Percentiles rank a stretch among this genome's conserved stretches.
phyloP scores from a whole-genome alignment of 2,113 vertebrate genomes.

The Plectropomus leopardus region DNA sequence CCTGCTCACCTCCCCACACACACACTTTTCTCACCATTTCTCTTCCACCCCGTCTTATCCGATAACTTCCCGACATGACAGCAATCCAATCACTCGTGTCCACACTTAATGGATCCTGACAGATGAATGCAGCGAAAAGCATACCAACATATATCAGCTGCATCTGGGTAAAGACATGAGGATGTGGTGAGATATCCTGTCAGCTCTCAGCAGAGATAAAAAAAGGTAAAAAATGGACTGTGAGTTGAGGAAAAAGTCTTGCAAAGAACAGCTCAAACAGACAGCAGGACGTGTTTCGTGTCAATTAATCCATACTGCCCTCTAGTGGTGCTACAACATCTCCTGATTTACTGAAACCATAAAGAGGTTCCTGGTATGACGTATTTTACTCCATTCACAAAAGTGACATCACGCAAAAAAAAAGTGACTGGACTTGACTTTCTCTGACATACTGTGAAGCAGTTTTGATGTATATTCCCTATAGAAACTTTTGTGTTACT shows the following conservation, averaged over 20 bases:
- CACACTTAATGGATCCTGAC: slow-evolving; percentile 31
- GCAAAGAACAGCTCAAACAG: neutral
- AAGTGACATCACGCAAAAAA: too few relatives aligned
- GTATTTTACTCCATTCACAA: too few relatives aligned
- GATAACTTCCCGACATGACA: slow-evolving; percentile 42
- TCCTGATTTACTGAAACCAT: neutral
- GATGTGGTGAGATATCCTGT: slow-evolving; percentile 10
- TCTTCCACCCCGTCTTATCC: slow-evolving; percentile 23
- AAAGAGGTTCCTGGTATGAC: neutral
- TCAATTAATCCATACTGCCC: slow-evolving; percentile 54
- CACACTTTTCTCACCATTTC: neutral
- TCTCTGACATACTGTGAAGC: neutral
- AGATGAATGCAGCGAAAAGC: slow-evolving; percentile 36
- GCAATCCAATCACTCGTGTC: slow-evolving; percentile 34
- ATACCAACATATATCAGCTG: slow-evolving; percentile 27
- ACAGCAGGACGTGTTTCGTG: neutral
- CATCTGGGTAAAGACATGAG: slow-evolving; percentile 38
- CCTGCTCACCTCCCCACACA: slow-evolving; percentile 13
- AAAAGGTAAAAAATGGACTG: slow-evolving; percentile 27
- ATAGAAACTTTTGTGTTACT: neutral
- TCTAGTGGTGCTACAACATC: slow-evolving; percentile 54
- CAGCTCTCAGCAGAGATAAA: slow-evolving; percentile 25
- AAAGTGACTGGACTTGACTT: neutral
- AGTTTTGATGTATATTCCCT: neutral
- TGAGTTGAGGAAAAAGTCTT: slow-evolving; percentile 19